Conservation (phyloP, 2,888 invertebrate genomes). For the Ennomos quercinarius region DNA sequence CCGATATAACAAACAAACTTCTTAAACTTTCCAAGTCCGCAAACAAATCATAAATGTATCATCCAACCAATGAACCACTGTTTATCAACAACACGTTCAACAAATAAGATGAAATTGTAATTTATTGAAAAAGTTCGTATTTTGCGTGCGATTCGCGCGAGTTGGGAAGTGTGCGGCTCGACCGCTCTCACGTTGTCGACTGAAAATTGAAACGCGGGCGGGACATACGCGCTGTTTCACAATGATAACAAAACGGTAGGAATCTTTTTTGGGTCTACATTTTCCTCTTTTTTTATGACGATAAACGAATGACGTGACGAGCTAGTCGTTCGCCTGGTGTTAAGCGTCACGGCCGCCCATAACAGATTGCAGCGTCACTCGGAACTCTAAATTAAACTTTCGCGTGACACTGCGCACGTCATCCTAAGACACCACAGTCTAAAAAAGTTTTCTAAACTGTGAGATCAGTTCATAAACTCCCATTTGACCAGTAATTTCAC, state of each 20-base stretch:
- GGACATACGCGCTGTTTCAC: conserved; percentile 5
- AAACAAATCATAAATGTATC: conserved; percentile 10
- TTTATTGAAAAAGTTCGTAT: conserved; percentile 11
- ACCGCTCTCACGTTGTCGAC: conserved; percentile 32
- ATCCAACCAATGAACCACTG: conserved; percentile 15
- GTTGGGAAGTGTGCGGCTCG: conserved; percentile 30
- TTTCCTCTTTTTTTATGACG: no score
- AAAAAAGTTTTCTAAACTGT: no score
- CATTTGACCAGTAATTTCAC: no score
- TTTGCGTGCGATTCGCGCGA: conserved; percentile 1
- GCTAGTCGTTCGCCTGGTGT: no score
- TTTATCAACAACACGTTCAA: conserved; percentile 1
- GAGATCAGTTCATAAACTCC: no score
- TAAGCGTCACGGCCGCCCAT: no score
- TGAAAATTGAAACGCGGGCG: conserved; percentile 27
- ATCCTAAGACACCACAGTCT: no score
- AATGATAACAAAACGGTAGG: conserved; percentile 16
- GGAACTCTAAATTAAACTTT: no score
- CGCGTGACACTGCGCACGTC: no score
- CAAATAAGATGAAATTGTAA: neutral
- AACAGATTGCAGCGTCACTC: no score
- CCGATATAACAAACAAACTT: conserved; percentile 16
- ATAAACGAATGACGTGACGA: no score
- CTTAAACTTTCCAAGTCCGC: conserved; percentile 17
- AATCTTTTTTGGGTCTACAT: conserved; percentile 1